Base-by-base conservation (phyloP, 2,888 invertebrate species). In the Ligdia adustata region DNA sequence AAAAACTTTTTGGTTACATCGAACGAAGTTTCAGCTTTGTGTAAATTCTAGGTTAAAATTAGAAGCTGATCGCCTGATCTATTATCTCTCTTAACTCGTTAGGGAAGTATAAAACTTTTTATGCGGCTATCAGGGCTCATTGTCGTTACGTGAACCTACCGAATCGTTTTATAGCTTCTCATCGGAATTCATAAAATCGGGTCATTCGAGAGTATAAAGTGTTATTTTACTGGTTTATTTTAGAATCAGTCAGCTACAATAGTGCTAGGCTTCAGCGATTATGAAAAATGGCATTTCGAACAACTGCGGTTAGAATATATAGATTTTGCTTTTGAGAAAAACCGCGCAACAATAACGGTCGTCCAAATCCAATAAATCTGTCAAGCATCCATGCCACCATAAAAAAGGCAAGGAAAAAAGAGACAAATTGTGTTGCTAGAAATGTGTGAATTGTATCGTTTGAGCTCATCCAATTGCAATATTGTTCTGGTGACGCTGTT, bases 401-500 rank as follows among this genome's bases (percentile, higher is more conserved):
- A 52, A 55, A 55, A 45, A 42, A 20, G 37, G 31, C 45, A 43
- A 33, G 44, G 22, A 26, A 51, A 53, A 52, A 49, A 37, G 35
- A 49, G 49, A 58, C 48, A 58, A 53, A 58, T 53, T 49, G 41
- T 42, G 53, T 47, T 49, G 44, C 38, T 37, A 20, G 49, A 42
- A 52, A 56, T 52, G 62, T 64, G 66, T 57, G 65, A 62, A 67
- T 69, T 63, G 57, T 63, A 62, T 60, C 52, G 56, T 62, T 58
- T 58, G 49, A 55, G 59, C 58, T 61, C 56, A 66, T 64, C 59
- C 57, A 64, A 66, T 66, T 64, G 69, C 68, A 72, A 69, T 71
- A 69, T 72, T 67, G 67, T 66, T 64, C 57, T 63, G 57, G 57
- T 64, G 69, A 64, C 64, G 62, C 55, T 62, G 64, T 68, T 72